phyloP scores from a whole-genome alignment of 23 tunicate genomes.

The Halocynthia roretzi region DNA sequence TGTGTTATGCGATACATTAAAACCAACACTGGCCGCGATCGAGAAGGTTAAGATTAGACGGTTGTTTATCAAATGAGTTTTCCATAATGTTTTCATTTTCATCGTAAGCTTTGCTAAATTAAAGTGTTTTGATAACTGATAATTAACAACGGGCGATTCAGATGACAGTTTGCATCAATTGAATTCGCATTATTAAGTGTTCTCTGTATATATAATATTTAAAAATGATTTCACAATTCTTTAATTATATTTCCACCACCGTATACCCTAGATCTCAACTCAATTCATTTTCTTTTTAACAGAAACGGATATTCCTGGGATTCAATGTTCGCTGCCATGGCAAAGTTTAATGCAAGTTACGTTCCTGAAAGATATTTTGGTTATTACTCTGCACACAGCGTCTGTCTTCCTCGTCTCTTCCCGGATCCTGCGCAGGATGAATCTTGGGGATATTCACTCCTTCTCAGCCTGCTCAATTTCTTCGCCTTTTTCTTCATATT shows the following conservation, averaged over 20 bases:
- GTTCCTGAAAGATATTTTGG: slow-evolving; percentile 39
- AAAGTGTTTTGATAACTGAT: too few relatives aligned
- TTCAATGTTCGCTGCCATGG: slow-evolving; percentile 4
- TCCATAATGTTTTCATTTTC: too few relatives aligned
- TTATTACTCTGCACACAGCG: slow-evolving; percentile 83
- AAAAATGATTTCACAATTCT: too few relatives aligned
- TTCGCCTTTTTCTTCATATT: slow-evolving; percentile 50
- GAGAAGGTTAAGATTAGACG: too few relatives aligned
- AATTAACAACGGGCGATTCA: too few relatives aligned
- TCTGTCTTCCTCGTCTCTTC: slow-evolving; percentile 72
- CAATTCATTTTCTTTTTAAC: background rate
- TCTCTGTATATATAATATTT: too few relatives aligned
- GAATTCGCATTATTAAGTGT: too few relatives aligned
- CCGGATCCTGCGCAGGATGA: slow-evolving; percentile 38
- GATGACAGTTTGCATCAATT: too few relatives aligned
- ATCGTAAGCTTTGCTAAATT: too few relatives aligned
- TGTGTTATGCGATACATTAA: too few relatives aligned
- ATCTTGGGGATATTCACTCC: slow-evolving; percentile 73
- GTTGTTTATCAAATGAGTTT: too few relatives aligned
- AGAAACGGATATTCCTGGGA: slow-evolving; percentile 7
- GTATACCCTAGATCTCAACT: background rate
- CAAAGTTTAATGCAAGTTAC: slow-evolving; percentile 4
- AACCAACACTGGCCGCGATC: too few relatives aligned
- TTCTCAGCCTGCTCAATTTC: slow-evolving; percentile 42
- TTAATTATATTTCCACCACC: background rate